phyloP scores from a whole-genome alignment of 2,113 vertebrate genomes.

The Collichthys lucidus region DNA sequence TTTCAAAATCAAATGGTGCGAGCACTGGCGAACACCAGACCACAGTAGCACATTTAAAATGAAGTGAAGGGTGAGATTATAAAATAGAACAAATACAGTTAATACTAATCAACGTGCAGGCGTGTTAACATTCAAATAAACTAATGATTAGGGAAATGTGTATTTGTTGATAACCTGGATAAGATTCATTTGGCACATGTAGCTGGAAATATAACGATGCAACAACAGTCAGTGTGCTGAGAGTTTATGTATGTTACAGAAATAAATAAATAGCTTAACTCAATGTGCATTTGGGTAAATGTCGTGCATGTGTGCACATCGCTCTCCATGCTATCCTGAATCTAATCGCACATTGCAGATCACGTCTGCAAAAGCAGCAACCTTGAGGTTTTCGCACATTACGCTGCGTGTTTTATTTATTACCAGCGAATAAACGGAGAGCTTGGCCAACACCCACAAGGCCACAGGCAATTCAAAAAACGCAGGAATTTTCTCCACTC shows the following conservation, averaged over 20 bases:
- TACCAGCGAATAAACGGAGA: constrained; percentile 69
- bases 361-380: constrained; percentile 44
- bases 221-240: not conserved
- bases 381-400: constrained; percentile 48
- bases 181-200: not conserved
- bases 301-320: not conserved
- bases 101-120: not conserved
- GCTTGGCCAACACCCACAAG: constrained; percentile 77
- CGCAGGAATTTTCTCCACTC: constrained; percentile 38
- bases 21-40: not conserved
- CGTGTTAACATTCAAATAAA: not conserved
- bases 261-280: not conserved
- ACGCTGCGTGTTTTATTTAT: constrained; percentile 65
- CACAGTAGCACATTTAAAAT: not conserved
- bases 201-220: not conserved
- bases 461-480: constrained; percentile 61
- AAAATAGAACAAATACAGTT: not conserved
- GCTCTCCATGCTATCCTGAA: not conserved
- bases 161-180: not conserved
- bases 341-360: not conserved
- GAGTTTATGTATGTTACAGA: not conserved
- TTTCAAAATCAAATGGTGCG: constrained; percentile 44
- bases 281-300: not conserved
- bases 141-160: not conserved
- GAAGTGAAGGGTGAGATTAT: not conserved